Evolutionary conservation across 2,113 vertebrate species (phyloP).

Genomic region (Sorex araneus): DNA sequence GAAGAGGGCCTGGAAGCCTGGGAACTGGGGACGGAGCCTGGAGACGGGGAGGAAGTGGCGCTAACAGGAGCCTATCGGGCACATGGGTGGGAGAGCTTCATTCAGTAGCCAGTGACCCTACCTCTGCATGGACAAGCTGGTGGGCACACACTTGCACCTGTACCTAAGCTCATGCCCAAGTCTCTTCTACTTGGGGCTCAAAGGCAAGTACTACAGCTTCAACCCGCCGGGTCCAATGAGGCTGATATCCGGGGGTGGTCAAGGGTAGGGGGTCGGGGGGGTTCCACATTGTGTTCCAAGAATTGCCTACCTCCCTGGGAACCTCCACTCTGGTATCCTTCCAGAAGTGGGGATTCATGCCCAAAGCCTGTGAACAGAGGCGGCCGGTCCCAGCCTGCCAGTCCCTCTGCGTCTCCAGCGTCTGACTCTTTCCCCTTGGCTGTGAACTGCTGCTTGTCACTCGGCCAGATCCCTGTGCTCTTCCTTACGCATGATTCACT

Average conservation of each 20-base stretch:
- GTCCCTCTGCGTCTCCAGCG: not conserved
- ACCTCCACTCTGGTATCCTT: not conserved
- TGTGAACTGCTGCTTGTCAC: slow-evolving; percentile 75
- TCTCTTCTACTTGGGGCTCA: not conserved
- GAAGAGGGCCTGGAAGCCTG: not conserved
- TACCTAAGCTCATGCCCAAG: not conserved
- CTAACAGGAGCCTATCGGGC: not conserved
- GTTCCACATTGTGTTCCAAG: not conserved
- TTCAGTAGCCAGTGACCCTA: not conserved
- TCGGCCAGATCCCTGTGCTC: slow-evolving; percentile 70
- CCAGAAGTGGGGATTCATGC: not conserved
- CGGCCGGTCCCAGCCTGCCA: not conserved
- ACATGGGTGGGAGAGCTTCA: not conserved
- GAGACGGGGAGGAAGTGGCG: not conserved
- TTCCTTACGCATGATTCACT: slow-evolving; percentile 61
- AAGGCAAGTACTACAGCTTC: not conserved
- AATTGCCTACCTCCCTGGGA: not conserved
- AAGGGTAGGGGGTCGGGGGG: too few species aligned
- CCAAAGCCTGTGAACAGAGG: too few species aligned
- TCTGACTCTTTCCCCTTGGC: too few species aligned
- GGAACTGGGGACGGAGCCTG: not conserved
- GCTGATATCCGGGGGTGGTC: too few species aligned
- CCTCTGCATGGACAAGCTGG: not conserved
- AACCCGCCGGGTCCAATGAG: not conserved
- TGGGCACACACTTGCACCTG: not conserved